Evolutionary conservation across 2,113 vertebrate species (phyloP).

Genomic region (Acrocephalus kingi): DNA sequence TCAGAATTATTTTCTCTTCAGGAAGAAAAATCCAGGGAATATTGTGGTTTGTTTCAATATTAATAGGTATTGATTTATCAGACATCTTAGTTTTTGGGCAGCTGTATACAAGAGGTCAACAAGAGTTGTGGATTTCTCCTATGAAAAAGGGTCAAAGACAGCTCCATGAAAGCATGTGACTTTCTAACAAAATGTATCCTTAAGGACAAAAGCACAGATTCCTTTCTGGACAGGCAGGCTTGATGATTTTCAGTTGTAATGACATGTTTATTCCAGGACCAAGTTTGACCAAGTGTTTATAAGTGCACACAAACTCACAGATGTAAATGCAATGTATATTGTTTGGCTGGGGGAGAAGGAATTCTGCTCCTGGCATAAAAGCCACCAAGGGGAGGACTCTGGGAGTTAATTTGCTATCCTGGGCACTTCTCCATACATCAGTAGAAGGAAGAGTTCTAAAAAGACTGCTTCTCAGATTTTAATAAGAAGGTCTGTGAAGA

Average conservation of each 20-base stretch:
- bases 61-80: neutral
- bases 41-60: neutral
- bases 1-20: neutral
- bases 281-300: neutral
- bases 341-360: neutral
- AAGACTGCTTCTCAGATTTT: slow-evolving; percentile 26
- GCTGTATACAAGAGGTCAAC: neutral
- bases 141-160: neutral
- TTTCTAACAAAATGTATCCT: neutral
- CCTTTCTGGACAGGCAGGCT: neutral
- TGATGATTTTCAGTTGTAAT: neutral
- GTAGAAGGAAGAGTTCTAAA: neutral
- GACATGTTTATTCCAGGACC: neutral
- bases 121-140: rapidly evolving
- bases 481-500: slow-evolving; percentile 54
- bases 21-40: neutral
- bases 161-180: neutral
- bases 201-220: neutral
- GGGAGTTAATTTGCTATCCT: neutral
- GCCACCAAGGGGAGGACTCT: neutral
- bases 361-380: neutral
- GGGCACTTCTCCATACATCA: neutral
- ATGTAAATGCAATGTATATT: neutral
- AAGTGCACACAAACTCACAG: neutral
- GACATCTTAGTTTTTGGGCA: neutral